Base-by-base conservation (phyloP, 2,888 invertebrate genomes). In the Epirrhoe alternata region DNA sequence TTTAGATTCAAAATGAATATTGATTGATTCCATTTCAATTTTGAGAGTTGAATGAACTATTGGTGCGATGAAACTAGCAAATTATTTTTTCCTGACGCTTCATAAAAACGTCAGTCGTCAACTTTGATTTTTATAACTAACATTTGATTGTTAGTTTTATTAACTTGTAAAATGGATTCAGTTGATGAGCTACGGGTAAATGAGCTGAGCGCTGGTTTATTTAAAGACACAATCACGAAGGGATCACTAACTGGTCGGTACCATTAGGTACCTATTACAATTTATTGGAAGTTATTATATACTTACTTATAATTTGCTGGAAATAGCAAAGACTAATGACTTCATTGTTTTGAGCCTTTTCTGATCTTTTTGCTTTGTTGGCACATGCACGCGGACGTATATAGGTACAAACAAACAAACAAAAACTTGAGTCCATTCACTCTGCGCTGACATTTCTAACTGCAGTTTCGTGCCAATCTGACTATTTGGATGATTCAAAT, bases 381-480 rank as follows among this genome's bases (percentile, higher is more conserved):
- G 90, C 92, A 91, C 87, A 84, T 86, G 86, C 80, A 89, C 84
- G 85, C 90, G 90, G 89, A 90, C 86, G 84, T 87, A 87, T 85
- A 82, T 81, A 85, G 76, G 82, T 81, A 84, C 75, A 84, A 87
- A 88, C 87, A 89, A 89, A 90, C 82, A 87, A 87, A 88, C 85
- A 86, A 86, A 86, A 88, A 85, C 82, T 85, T 77, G 85, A 87
- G 90, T 89, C 91, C 91, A 90, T 92, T 92, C 90, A 92, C 90
- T 87, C 86, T 78, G 83, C 77, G 83, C 86, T 92, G 92, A 91
- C 92, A 92, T 92, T 92, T 92, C 85, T 86, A 68, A 83, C 80
- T 81, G 81, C 75, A 77, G 82, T 81, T 83, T 81, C 82, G 85
- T 88, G 90, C 87, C 88, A 86, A 87, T 90, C 79, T 77, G 77